Percentiles rank a stretch among this genome's conserved stretches.
These are phyloP conservation scores for Siniperca chuatsi DNA, from an alignment of 2,113 vertebrate genomes.

Conservation along the genomic window DNA sequence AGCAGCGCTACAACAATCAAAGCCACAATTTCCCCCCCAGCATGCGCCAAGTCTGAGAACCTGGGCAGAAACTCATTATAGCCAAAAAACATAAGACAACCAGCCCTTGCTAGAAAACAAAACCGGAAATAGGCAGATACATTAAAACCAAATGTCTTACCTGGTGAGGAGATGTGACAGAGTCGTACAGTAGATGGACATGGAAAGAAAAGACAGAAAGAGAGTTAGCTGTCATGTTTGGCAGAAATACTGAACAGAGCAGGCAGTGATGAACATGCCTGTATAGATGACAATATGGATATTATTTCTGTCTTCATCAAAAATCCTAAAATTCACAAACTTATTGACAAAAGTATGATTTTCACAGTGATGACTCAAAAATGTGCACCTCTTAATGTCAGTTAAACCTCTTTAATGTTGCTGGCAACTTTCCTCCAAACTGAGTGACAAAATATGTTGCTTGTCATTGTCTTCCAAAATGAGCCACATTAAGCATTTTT, in stretches of 20 bases:
- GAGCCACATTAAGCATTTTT: background rate
- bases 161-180: conserved; percentile 15
- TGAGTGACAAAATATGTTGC: background rate
- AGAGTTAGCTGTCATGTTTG: conserved; percentile 9
- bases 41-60: background rate
- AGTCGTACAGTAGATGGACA: background rate
- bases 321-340: background rate
- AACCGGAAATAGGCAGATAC: background rate
- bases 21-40: background rate
- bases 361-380: background rate
- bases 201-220: conserved; percentile 12
- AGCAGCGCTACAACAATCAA: background rate
- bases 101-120: background rate
- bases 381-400: background rate
- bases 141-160: conserved; percentile 37
- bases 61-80: background rate
- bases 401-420: background rate
- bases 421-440: conserved; percentile 3
- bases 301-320: background rate
- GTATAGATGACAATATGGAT: background rate
- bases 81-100: background rate
- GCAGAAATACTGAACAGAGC: background rate
- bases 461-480: background rate
- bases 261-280: background rate
- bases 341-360: background rate